Evolutionary conservation across 2,797 vertebrate species (phyloP), one percentile per base, ranked within the genome.

Genomic region (Babyrousa celebensis): DNA sequence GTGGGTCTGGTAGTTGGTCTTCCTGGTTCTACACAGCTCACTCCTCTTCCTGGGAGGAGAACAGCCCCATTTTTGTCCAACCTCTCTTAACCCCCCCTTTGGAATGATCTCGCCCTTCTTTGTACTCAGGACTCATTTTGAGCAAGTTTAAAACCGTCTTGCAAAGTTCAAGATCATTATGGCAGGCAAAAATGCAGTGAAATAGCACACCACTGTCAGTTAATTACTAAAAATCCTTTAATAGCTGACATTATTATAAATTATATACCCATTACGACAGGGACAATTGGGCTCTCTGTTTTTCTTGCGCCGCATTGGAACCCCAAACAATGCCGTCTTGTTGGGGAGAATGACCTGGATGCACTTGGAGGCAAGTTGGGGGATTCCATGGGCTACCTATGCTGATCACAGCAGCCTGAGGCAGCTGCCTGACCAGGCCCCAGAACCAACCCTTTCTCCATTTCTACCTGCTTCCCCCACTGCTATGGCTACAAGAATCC

Each of bases 191-290:
- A 43, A 93, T 10, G 85, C 95, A 97, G 94, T 72, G 94, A 93
- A 97, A 97, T 95, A 94, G 94, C 95, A 97, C 97, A 93, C 90
- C 82, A 85, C 97, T 97, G 97, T 95, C 85, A 91, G 97, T 96
- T 98, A 98, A 98, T 98, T 89, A 98, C 91, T 74, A 96, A 96
- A 96, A 98, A 98, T 98, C 98, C 98, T 97, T 98, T 98, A 98
- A 98, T 98, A 95, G 97, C 97, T 96, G 83, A 91, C 97, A 98
- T 98, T 98, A 98, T 97, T 98, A 96, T 97, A 96, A 98, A 98
- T 98, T 80, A 97, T 79, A 43, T 0, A 92, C 91, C 94, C 97
- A 97, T 97, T 96, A 97, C 56, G 95, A 95, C 94, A 78, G 94
- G 97, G 88, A 98, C 98, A 98, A 98, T 96, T 52, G 94, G 96